These are phyloP conservation scores for Theonella swinhoei DNA, from an alignment of 37 sponge, comb jelly and placozoan genomes.

Conservation along the genomic window DNA sequence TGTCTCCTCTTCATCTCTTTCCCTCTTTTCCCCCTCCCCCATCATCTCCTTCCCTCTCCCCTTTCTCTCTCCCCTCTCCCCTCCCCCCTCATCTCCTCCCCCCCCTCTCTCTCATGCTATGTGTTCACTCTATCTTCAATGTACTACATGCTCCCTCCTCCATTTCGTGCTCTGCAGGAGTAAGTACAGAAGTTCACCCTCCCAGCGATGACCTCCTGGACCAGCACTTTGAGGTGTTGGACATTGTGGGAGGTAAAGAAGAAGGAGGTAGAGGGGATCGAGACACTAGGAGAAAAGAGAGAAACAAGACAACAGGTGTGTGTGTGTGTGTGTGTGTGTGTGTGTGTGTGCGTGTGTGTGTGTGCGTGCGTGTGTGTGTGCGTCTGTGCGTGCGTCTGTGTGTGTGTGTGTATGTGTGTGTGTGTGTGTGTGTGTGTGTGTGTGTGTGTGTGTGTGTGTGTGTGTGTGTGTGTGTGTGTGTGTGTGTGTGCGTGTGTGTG, in stretches of 20 bases:
- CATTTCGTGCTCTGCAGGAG: too few species aligned
- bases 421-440: not conserved
- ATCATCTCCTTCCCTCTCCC: too few species aligned
- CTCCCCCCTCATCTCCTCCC: too few species aligned
- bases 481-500: constrained; percentile 8
- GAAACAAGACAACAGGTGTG: not conserved
- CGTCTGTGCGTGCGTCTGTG: not conserved
- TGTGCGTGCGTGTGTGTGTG: too few species aligned
- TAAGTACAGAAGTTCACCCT: not conserved
- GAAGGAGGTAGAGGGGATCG: constrained; percentile 2
- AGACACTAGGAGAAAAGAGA: not conserved
- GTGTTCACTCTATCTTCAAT: too few species aligned
- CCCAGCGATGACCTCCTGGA: constrained; percentile 1
- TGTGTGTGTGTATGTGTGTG: not conserved
- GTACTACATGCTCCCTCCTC: too few species aligned
- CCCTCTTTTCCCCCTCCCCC: too few species aligned
- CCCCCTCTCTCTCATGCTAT: too few species aligned
- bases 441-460: not conserved
- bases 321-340: not conserved
- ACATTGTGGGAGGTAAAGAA: constrained; percentile 13
- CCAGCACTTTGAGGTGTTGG: constrained; percentile 63
- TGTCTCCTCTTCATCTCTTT: too few species aligned
- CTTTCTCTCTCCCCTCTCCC: too few species aligned
- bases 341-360: not conserved
- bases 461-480: not conserved